A percentile compares a stretch with the other conserved stretches of the same genome.
phyloP scores from a whole-genome alignment of 2,797 vertebrate genomes.

The Buceros bicornis region DNA sequence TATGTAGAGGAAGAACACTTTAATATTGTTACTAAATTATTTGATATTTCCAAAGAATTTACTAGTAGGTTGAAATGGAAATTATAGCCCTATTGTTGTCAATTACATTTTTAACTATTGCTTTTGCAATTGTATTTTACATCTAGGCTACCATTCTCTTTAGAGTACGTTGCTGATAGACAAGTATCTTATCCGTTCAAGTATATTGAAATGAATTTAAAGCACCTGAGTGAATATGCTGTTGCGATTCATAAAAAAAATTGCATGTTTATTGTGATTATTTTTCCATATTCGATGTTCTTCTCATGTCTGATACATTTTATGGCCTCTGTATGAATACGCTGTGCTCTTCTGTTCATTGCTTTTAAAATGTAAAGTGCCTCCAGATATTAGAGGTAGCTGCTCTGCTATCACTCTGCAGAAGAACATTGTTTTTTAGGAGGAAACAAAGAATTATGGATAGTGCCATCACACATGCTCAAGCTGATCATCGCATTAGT shows the following conservation, averaged over 20 bases:
- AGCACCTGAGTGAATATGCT: neutral
- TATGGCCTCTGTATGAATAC: neutral
- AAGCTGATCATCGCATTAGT: neutral
- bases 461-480: neutral
- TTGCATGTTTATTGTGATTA: neutral
- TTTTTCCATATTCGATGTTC: constrained; percentile 9
- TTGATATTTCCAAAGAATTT: neutral
- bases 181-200: neutral
- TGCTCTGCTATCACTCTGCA: neutral
- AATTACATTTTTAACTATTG: neutral
- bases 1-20: neutral
- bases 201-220: neutral
- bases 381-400: neutral
- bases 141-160: neutral
- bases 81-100: neutral
- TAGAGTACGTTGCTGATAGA: neutral
- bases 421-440: neutral
- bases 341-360: neutral
- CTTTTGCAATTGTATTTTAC: neutral
- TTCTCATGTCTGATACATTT: constrained; percentile 7
- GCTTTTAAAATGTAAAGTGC: constrained; percentile 4
- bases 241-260: neutral
- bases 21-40: neutral
- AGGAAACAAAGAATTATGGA: neutral
- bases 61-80: neutral